Evolutionary conservation across 2,797 vertebrate genomes (phyloP).

Genomic region (Cyclopterus lumpus): DNA sequence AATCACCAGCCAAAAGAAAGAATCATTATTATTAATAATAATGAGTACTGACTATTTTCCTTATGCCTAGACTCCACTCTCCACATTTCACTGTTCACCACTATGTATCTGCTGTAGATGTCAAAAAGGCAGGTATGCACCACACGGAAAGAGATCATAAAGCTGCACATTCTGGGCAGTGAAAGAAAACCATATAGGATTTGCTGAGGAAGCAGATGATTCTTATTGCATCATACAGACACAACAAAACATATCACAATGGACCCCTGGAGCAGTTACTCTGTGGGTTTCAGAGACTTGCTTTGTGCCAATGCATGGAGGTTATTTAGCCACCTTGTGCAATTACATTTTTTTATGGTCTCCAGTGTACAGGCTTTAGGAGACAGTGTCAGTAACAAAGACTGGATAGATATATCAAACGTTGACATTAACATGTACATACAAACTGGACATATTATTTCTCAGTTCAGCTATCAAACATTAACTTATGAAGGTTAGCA

Average conservation of each 20-base stretch:
- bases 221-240: slow-evolving; percentile 55
- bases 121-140: background rate
- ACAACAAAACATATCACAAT: slow-evolving; percentile 23
- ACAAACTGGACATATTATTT: too few species aligned
- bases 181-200: slow-evolving; percentile 33
- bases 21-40: background rate
- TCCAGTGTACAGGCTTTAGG: background rate
- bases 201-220: slow-evolving; percentile 53
- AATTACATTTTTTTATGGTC: background rate
- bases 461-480: too few species aligned
- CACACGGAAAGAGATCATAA: slow-evolving; percentile 2
- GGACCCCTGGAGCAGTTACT: slow-evolving; percentile 33
- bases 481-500: too few species aligned
- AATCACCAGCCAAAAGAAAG: background rate
- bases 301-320: slow-evolving; percentile 12
- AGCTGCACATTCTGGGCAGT: slow-evolving; percentile 9
- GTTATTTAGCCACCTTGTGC: background rate
- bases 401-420: too few species aligned
- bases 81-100: background rate
- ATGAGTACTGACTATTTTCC: background rate
- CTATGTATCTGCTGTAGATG: background rate
- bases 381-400: background rate
- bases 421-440: too few species aligned
- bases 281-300: slow-evolving; percentile 26
- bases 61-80: background rate